These are phyloP conservation scores for Anhinga rufa DNA, from an alignment of 2,113 vertebrate species.

Conservation along the genomic window DNA sequence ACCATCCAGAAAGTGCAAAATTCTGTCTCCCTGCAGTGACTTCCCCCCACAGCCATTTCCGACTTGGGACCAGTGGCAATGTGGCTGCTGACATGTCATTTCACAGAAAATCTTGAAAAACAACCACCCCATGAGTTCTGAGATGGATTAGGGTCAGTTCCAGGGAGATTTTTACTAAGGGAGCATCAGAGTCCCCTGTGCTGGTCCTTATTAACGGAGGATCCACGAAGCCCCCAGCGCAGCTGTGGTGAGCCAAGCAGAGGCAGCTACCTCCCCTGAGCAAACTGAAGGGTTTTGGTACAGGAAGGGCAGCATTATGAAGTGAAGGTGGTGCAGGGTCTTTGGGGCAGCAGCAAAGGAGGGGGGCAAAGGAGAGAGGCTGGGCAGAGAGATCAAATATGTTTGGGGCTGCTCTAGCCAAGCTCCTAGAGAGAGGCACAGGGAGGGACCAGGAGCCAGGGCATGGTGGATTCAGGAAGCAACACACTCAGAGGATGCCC, in stretches of 20 bases:
- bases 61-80: neutral
- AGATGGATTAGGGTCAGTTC: conserved; percentile 34
- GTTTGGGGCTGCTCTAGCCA: neutral
- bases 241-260: accelerated
- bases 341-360: neutral
- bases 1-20: neutral
- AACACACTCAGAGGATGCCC: neutral
- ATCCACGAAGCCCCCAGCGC: accelerated
- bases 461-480: neutral
- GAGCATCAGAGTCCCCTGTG: neutral
- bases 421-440: neutral
- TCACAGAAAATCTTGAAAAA: neutral
- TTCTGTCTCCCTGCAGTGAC: neutral
- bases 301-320: neutral
- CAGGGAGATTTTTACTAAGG: neutral
- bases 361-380: neutral
- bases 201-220: neutral
- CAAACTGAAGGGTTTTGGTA: neutral
- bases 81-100: neutral
- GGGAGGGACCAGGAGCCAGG: neutral
- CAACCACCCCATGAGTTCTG: neutral
- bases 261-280: neutral
- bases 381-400: neutral
- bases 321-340: neutral
- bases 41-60: neutral